Evolutionary conservation across 1,140 invertebrate genomes (phyloP), one percentile per base, ranked within the genome.

Genomic region (Coenobita brevimanus): DNA sequence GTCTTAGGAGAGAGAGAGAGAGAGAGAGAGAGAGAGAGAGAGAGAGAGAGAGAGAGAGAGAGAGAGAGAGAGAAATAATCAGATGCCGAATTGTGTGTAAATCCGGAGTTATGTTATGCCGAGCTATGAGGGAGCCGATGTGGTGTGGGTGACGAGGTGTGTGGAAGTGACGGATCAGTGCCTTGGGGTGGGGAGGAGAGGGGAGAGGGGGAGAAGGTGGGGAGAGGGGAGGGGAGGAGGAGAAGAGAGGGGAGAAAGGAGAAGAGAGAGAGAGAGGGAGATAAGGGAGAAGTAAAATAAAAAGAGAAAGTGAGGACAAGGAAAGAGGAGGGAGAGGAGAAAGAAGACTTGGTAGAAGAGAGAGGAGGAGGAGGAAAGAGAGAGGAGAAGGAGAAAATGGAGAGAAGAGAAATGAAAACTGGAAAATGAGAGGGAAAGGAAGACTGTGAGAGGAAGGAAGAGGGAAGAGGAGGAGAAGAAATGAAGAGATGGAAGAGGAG

Each of bases 1-100:
- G 27, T 30, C 10, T 8, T 13, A 33, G 36, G 62, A 67, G 62
- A 67, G 62, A 67, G 62, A 67, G 62, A 67, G 69, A 33, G 76
- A 50, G 38, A 54, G 76, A 79, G 76, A 54, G n/a, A 54, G 38
- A 54, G 38, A 50, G 76, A 79, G 46, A 54, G 76, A 79, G 46
- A 54, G 38, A 79, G 41, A 54, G 76, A 54, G n/a, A 50, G 76
- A 79, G 41, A 54, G 38, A 79, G 41, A 50, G 76, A 79, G n/a
- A 79, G 76, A 79, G 76, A 79, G 75, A 78, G 38, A 78, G 75
- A 50, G 75, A 50, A n/a, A 50, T 17, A 6, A n/a, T 0, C 1
- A 3, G 41, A 17, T 17, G 50, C n/a, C n/a, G n/a, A n/a, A n/a
- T n/a, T n/a, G n/a, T n/a, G n/a, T n/a, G n/a, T n/a, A n/a, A n/a